Evolutionary conservation across 2,113 vertebrate genomes (phyloP).

Genomic region (Diglossa brunneiventris): DNA sequence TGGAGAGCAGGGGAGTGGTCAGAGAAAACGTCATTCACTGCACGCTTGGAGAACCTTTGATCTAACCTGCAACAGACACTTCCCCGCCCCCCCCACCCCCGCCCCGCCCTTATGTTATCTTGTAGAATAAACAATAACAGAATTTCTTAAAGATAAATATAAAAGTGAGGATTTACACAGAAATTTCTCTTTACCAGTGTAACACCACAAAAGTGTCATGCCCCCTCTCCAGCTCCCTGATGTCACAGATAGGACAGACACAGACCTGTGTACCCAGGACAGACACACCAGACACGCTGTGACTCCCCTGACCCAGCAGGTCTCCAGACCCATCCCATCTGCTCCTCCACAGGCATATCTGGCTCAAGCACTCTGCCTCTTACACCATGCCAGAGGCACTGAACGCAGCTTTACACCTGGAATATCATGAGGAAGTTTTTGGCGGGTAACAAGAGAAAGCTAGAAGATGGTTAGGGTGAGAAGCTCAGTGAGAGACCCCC

Average conservation of each 20-base stretch:
- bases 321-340: background rate
- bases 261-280: background rate
- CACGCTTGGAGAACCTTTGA: too few relatives aligned
- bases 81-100: too few relatives aligned
- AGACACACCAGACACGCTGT: background rate
- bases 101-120: background rate
- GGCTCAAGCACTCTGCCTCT: background rate
- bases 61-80: too few relatives aligned
- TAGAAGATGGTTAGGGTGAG: background rate
- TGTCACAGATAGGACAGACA: background rate
- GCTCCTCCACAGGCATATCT: background rate
- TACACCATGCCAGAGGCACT: background rate
- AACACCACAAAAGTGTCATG: accelerated
- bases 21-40: background rate
- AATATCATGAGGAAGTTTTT: background rate
- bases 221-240: background rate
- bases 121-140: background rate
- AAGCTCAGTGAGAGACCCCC: background rate
- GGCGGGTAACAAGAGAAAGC: background rate
- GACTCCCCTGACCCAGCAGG: background rate
- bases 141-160: background rate
- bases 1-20: background rate
- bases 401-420: background rate
- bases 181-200: background rate
- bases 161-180: background rate